Conservation (phyloP, 2,113 vertebrate genomes). For the Psilopogon haemacephalus region DNA sequence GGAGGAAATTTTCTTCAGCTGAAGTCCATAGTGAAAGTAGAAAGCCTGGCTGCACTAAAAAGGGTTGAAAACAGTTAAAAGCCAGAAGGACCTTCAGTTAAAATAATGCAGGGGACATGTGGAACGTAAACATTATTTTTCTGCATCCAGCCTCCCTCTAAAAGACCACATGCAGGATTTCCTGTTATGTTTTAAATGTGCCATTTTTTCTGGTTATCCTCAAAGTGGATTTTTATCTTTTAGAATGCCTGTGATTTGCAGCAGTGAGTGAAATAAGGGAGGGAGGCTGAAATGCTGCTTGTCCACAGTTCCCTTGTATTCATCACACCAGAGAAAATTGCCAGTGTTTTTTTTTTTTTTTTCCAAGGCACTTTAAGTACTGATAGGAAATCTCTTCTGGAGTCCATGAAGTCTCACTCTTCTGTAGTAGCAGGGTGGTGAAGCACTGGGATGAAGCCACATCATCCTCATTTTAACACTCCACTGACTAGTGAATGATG, state of each 20-base stretch:
- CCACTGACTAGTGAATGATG: background rate
- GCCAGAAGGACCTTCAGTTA: background rate
- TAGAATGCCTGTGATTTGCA: background rate
- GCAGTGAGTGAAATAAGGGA: background rate
- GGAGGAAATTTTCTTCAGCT: background rate
- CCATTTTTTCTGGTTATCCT: background rate
- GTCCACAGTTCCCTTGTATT: background rate
- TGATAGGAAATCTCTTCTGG: background rate
- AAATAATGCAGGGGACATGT: background rate
- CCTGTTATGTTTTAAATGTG: background rate
- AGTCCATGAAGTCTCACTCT: background rate
- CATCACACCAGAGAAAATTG: background rate
- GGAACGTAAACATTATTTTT: background rate
- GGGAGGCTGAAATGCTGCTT: background rate
- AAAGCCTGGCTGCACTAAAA: background rate
- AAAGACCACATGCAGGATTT: background rate
- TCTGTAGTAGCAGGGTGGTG: background rate
- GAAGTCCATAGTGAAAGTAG: background rate
- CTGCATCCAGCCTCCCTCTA: background rate
- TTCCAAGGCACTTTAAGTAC: background rate
- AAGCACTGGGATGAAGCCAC: background rate
- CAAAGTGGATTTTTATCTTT: background rate
- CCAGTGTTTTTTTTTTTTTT: background rate
- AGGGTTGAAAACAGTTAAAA: background rate
- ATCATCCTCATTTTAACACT: background rate